phyloP scores from a whole-genome alignment of 2,113 vertebrate species.

The Gymnogyps californianus region DNA sequence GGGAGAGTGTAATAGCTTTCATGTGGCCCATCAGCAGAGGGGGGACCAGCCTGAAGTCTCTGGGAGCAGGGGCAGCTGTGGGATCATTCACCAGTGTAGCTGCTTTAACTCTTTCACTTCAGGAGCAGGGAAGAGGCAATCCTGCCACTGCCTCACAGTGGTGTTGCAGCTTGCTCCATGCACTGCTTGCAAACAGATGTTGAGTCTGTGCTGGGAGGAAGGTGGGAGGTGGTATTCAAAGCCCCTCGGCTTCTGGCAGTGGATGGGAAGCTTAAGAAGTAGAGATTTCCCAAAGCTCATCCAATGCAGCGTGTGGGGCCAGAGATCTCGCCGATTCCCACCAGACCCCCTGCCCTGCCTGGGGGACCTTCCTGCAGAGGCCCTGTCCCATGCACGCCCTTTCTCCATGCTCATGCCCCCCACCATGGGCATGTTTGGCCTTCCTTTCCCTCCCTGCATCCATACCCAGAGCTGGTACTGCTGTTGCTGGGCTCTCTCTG shows the following conservation, averaged over 20 bases:
- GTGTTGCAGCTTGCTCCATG: background rate
- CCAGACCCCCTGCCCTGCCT: background rate
- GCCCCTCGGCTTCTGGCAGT: background rate
- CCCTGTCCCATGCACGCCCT: background rate
- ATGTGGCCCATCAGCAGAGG: background rate
- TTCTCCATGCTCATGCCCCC: background rate
- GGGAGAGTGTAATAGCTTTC: background rate
- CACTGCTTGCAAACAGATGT: background rate
- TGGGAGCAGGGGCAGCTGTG: background rate
- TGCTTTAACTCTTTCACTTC: background rate
- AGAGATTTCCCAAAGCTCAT: background rate
- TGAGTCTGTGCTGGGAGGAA: background rate
- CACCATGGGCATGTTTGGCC: background rate
- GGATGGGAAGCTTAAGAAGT: background rate
- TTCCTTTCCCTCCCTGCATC: background rate
- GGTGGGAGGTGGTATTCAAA: background rate
- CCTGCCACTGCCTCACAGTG: background rate
- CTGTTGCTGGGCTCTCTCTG: background rate
- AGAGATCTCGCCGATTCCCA: background rate
- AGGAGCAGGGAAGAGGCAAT: background rate
- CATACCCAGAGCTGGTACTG: background rate
- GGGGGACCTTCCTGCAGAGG: background rate
- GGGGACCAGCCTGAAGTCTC: background rate
- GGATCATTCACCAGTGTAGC: background rate
- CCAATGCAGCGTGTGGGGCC: no score